Base-by-base conservation (phyloP, 1,140 invertebrate genomes). In the Pseudoatta argentina region DNA sequence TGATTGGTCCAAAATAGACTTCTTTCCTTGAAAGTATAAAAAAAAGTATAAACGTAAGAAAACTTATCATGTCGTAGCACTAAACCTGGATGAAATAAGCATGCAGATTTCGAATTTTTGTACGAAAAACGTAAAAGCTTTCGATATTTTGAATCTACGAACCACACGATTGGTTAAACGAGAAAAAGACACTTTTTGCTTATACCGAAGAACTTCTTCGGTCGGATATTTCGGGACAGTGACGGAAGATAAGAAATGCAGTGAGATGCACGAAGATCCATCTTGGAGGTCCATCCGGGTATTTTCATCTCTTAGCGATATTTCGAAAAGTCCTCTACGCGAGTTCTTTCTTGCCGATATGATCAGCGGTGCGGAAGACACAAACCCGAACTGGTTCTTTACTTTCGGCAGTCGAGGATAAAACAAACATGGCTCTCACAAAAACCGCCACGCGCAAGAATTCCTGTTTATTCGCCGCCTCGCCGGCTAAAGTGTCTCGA, bases 221-320 rank as follows among this genome's bases (percentile, higher is more conserved):
- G 24, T 61, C 18, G 67, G 67, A 82, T 61, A 61, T 71, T 61
- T 83, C 63, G 27, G 24, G 55, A 83, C 79, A 73, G 79, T 61
- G 79, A 75, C 55, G 55, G 51, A 18, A 44, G 79, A 73, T 73
- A 83, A 83, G 69, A 83, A 83, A 55, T 34, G 34, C 71, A 34
- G 14, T 48, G 30, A 67, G 48, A 34, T 48, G 55, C n/a, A 57
- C 24, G 34, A 1, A 44, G 67, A 79, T 79, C 51, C 53, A 82
- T 83, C 69, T 61, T 48, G 79, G 55, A 61, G 69, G 75, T 83
- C n/a, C 55, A 75, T 75, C 79, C 79, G 69, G 39, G 55, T 75
- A 75, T 83, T 83, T 75, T 83, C 69, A 48, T 83, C 79, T 83
- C 69, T 83, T 75, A 75, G 79, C 79, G 55, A 83, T 83, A 83